Evolutionary conservation across 2,113 vertebrate genomes (phyloP).

Genomic region (Chrysochloris asiatica): DNA sequence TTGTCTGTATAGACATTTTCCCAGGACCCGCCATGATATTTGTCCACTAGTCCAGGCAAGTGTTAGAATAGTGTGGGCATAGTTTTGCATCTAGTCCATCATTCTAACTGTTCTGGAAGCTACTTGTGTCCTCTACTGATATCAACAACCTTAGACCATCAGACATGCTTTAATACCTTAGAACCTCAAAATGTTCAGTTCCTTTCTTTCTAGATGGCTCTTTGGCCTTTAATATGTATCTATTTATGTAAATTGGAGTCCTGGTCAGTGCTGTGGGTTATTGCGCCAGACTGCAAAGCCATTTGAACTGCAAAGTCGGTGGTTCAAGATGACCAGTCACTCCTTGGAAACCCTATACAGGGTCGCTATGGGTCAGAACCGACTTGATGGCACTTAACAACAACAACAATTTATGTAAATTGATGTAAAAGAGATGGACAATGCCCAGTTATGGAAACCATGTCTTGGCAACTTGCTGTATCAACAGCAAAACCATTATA

Average conservation of each 20-base stretch:
- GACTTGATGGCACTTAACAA: too few relatives aligned
- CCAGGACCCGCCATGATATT: accelerated
- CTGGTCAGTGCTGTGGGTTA: too few relatives aligned
- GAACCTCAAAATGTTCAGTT: neutral
- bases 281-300: too few relatives aligned
- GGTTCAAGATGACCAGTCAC: too few relatives aligned
- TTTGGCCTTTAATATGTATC: neutral
- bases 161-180: neutral
- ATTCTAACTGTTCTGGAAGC: neutral
- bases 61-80: neutral
- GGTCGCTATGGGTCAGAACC: too few relatives aligned
- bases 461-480: neutral
- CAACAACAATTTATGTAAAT: neutral
- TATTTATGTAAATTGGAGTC: neutral
- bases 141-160: neutral
- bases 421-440: neutral
- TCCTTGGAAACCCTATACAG: too few relatives aligned
- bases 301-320: too few relatives aligned
- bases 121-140: neutral
- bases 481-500: neutral
- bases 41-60: neutral
- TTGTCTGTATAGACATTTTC: neutral
- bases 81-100: neutral
- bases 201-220: neutral
- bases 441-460: neutral